phyloP scores from a whole-genome alignment of 92 coral and sea anemone genomes.

The Umimayanthus chanpuru region DNA sequence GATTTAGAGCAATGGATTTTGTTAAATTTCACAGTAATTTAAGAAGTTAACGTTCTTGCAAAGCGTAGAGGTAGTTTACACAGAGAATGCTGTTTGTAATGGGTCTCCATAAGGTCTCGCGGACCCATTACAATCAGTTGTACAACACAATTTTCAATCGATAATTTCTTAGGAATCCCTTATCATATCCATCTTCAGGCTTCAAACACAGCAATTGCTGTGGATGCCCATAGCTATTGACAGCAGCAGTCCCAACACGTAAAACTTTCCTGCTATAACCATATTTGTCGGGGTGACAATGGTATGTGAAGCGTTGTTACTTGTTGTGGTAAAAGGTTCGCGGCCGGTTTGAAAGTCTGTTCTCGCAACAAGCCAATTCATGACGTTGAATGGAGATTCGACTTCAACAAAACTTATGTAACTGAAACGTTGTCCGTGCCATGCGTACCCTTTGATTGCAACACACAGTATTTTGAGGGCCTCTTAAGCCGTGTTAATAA shows the following conservation, averaged over 20 bases:
- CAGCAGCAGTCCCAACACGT: constrained; percentile 16
- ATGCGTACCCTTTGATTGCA: no score
- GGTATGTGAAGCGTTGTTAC: background rate
- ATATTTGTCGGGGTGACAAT: background rate
- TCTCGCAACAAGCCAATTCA: background rate
- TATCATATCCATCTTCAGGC: no score
- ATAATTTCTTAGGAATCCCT: no score
- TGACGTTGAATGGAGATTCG: background rate
- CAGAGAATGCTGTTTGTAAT: background rate
- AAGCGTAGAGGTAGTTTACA: background rate
- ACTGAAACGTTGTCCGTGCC: no score
- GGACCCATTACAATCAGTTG: background rate
- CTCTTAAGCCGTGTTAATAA: no score
- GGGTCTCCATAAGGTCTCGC: background rate
- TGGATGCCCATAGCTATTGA: constrained; percentile 4
- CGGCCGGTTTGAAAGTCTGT: background rate
- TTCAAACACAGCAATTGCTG: no score
- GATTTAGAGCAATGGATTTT: constrained; percentile 21
- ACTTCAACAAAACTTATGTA: no score
- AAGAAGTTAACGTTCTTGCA: background rate
- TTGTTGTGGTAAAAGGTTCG: background rate
- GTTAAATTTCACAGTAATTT: constrained; percentile 16
- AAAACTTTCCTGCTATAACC: background rate
- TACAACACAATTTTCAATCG: background rate
- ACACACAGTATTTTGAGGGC: no score